Evolutionary conservation across 2,113 vertebrate genomes (phyloP).

Genomic region (Trematomus loennbergii): DNA sequence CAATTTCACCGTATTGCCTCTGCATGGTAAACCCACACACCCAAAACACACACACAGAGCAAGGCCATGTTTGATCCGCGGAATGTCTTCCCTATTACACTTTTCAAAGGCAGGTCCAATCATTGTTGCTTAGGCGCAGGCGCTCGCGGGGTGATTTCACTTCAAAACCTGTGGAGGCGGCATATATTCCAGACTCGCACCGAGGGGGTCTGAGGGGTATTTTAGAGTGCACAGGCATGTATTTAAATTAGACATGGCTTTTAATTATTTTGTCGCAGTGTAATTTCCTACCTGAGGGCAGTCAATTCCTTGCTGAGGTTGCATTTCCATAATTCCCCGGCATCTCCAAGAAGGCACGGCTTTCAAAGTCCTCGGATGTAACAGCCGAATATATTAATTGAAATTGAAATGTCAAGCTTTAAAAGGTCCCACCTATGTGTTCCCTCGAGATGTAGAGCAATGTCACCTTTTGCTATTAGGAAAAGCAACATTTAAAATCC

Average conservation of each 20-base stretch:
- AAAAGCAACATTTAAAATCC: conserved; percentile 13
- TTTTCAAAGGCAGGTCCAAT: conserved; percentile 51
- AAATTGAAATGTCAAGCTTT: conserved; percentile 72
- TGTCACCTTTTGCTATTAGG: not conserved
- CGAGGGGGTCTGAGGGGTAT: conserved; percentile 55
- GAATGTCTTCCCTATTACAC: conserved; percentile 34
- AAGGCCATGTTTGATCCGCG: conserved; percentile 8
- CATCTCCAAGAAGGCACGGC: conserved; percentile 38
- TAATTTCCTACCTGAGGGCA: conserved; percentile 79
- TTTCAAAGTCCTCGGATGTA: conserved; percentile 48
- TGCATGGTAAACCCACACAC: not conserved
- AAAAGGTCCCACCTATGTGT: conserved; percentile 58
- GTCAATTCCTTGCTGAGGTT: conserved; percentile 68
- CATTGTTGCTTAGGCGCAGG: conserved; percentile 15
- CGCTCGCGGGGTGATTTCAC: conserved; percentile 45
- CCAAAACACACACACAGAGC: not conserved
- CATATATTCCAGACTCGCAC: conserved; percentile 69
- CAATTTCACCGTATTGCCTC: conserved; percentile 28
- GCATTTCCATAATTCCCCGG: conserved; percentile 72
- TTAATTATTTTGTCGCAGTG: conserved; percentile 83
- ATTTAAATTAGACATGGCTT: conserved; percentile 81
- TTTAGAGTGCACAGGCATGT: conserved; percentile 61
- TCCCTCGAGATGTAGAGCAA: not conserved
- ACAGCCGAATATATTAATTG: conserved; percentile 53
- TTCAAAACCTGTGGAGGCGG: conserved; percentile 72